phyloP scores from a whole-genome alignment of 2,113 vertebrate genomes.

The Rynchops niger region DNA sequence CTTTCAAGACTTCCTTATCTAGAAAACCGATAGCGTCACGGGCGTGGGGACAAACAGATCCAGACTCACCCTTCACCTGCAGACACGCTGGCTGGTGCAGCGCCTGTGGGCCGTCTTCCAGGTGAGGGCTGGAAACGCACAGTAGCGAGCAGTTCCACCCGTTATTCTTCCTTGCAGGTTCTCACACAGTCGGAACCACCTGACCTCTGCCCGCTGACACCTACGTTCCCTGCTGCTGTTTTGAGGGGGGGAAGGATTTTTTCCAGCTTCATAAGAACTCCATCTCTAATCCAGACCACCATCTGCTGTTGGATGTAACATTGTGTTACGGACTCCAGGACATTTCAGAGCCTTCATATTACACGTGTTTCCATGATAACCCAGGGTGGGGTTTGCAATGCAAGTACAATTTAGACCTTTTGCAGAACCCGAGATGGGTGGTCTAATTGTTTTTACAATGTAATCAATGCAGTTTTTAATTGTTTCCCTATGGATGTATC shows the following conservation, averaged over 20 bases:
- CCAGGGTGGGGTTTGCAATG: conserved; percentile 52
- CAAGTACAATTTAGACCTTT: conserved; percentile 65
- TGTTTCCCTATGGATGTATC: conserved; percentile 62
- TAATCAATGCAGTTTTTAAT: conserved; percentile 71
- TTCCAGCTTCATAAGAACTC: conserved; percentile 39
- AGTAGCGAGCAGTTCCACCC: not conserved
- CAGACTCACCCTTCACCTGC: fast-evolving
- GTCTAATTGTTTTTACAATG: conserved; percentile 68
- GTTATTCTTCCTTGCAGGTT: conserved; percentile 70
- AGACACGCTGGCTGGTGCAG: fast-evolving
- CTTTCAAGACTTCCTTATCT: not conserved
- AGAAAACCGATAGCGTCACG: not conserved
- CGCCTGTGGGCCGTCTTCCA: fast-evolving
- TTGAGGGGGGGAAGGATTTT: not conserved
- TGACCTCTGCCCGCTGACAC: conserved; percentile 83
- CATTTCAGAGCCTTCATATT: conserved; percentile 66
- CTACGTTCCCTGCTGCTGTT: not conserved
- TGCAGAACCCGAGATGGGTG: conserved; percentile 41
- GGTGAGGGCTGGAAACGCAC: too few species aligned
- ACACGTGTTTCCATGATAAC: conserved; percentile 50
- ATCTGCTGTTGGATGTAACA: conserved; percentile 62
- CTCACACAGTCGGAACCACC: conserved; percentile 88
- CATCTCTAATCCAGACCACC: conserved; percentile 57
- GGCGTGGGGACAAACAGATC: not conserved
- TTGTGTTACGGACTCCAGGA: conserved; percentile 62